Evolutionary conservation across 2,797 vertebrate genomes (phyloP), one percentile per base, ranked within the genome.

Genomic region (Urosaurus nigricauda): DNA sequence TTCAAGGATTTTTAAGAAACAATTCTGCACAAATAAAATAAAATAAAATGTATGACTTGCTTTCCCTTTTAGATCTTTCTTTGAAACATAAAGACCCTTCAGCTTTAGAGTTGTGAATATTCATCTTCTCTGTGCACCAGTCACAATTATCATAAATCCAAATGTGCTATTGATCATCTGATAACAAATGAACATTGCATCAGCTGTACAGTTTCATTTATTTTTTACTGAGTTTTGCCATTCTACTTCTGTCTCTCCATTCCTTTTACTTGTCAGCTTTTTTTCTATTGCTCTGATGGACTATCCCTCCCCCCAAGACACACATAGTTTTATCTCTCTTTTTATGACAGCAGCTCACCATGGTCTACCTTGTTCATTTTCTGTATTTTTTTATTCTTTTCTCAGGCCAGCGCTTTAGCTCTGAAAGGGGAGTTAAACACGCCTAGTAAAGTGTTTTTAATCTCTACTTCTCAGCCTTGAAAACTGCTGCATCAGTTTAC

Each of bases 1-100:
- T 74, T 0, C 83, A 95, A 95, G 90, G 93, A 83, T 90, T 88
- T 89, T 83, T 56, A 37, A 91, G 91, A 75, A 24, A 93, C 47
- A 26, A 56, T 90, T 43, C 4, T 77, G 81, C 9, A 83, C 21
- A 92, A 79, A 35, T 74, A 74, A 12, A 75, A 74, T 74, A 77
- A 79, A 90, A 81, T 77, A 37, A 81, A 21, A 88, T 90, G 83
- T 84, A 43, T 1, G 24, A 89, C 91, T 91, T 75, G 78, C 40
- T 88, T 32, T 83, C 14, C 43, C 0, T 0, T 13, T 53, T 80
- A 0, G 35, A 56, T 40, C 40, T 4, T 89, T 60, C 83, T 37
- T 73, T 13, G 29, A 90, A 94, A 83, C 68, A 47, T 0, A 53
- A 70, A 29, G 51, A 60, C 37, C 87, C 60, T 58, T 86, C 29